Base-by-base conservation (phyloP, 2,797 vertebrate species). In the Miichthys miiuy region DNA sequence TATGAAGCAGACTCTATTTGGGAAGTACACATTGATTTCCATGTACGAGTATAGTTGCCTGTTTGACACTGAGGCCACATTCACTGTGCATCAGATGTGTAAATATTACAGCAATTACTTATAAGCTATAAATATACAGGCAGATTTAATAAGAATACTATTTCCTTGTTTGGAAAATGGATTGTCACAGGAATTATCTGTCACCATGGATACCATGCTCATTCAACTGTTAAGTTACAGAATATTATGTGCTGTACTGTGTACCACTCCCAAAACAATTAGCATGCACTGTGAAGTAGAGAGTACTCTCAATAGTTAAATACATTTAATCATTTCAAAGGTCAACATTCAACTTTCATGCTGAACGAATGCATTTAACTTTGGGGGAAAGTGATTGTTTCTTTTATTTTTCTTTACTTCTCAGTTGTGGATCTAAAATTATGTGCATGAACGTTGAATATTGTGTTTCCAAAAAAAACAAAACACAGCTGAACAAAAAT, bases 1-100 rank as follows among this genome's bases (percentile, higher is more conserved):
- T 77, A 64, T 87, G 85, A 88, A 88, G 65, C 78, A 54, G 68
- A 56, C 63, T 78, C 68, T 80, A 30, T 91, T 85, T 84, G 65
- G 73, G 82, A 89, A 75, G 60, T 47, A 42, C 57, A 34, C 82
- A 92, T 89, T 83, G 89, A 93, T 93, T 93, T 87, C 27, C 30
- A 78, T 68, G 51, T 62, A 44, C 6, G 7, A 84, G 79, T 70
- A 79, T 75, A 63, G 69, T 75, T 77, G 30, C 58, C 46, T 51
- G 64, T 74, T 14, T 16, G 18, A 20, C 57, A 70, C 20, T 27
- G 8, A 76, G 25, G 61, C 25, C 46, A 41, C 34, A 69, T 55
- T 62, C 18, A 57, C 11, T 30, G 54, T 25, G 13, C 63, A 67
- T 25, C 46, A 16, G 9, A 6, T 50, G 34, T 64, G 16, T 54